A percentile compares a stretch with the other conserved stretches of the same genome.
phyloP scores from a whole-genome alignment of 2,113 vertebrate genomes.

The Aix galericulata region DNA sequence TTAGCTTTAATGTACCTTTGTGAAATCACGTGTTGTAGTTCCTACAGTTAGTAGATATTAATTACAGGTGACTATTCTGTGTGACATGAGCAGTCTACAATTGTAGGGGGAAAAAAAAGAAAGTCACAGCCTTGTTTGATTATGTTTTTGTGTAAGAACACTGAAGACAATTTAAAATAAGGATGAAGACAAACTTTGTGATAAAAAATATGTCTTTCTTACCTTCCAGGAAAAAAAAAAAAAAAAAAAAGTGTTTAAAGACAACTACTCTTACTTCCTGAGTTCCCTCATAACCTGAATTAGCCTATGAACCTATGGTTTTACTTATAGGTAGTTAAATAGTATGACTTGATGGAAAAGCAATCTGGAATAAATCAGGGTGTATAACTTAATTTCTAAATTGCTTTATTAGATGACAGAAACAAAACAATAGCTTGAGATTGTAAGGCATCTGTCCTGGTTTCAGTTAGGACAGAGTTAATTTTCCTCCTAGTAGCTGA shows the following conservation, averaged over 20 bases:
- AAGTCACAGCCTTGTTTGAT: neutral
- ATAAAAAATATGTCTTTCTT: neutral
- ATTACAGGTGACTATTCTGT: neutral
- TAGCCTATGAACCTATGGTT: neutral
- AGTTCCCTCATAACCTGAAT: neutral
- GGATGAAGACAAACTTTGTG: neutral
- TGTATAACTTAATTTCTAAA: neutral
- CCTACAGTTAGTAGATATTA: neutral
- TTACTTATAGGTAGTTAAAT: neutral
- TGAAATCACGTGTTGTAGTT: neutral
- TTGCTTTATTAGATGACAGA: neutral
- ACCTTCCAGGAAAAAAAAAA: neutral
- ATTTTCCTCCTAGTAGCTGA: too few relatives aligned
- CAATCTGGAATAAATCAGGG: neutral
- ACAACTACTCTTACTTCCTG: neutral
- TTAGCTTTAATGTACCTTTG: neutral
- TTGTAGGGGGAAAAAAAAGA: neutral
- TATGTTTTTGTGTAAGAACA: neutral
- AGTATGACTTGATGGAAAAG: neutral
- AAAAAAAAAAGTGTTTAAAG: neutral
- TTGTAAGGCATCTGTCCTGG: neutral
- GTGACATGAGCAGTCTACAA: neutral
- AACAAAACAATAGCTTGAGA: neutral
- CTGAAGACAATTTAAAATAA: neutral
- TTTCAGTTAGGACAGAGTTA: too few relatives aligned